Evolutionary conservation across 2,797 vertebrate species (phyloP), one percentile per base, ranked within the genome.

Genomic region (Limosa lapponica): DNA sequence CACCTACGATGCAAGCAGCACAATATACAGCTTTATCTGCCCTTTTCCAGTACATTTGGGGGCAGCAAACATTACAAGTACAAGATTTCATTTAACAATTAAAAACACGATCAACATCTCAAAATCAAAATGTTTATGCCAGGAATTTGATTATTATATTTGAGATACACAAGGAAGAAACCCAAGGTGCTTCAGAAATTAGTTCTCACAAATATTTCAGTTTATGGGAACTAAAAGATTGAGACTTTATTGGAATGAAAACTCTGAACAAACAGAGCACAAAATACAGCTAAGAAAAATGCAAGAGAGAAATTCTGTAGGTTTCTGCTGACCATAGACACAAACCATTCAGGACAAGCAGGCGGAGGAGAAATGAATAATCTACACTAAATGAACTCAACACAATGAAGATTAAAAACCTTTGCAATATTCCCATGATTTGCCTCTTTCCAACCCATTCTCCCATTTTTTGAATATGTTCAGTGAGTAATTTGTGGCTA

Each of bases 1-100:
- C 17, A 90, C 24, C 25, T n/a, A 36, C 0, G 0, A 74, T 5
- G 34, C 30, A 62, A 72, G 19, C 2, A 65, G 83, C 41, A 43
- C 22, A 24, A 41, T 43, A 13, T 5, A 28, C 54, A 72, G 22
- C 5, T n/a, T 24, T 44, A n/a, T 32, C 55, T 72, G 37, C 48
- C 43, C 32, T 94, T n/a, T 44, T 41, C 36, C 44, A 66, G 52
- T 11, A 62, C 12, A 37, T 44, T 10, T 52, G 11, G 11, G 28
- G 39, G 51, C 64, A 66, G 32, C 59, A 85, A 82, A 80, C 13
- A 22, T 11, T 20, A 58, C 32, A 69, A 83, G 43, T 58, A 20
- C 52, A 81, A 79, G 22, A 78, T 14, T 2, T 13, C 17, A 57
- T 57, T 32, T 43, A 72, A 75, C 13, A 39, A 67, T 30, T 65